Evolutionary conservation across 2,113 vertebrate species (phyloP), one percentile per base, ranked within the genome.

Genomic region (Polyodon spathula): DNA sequence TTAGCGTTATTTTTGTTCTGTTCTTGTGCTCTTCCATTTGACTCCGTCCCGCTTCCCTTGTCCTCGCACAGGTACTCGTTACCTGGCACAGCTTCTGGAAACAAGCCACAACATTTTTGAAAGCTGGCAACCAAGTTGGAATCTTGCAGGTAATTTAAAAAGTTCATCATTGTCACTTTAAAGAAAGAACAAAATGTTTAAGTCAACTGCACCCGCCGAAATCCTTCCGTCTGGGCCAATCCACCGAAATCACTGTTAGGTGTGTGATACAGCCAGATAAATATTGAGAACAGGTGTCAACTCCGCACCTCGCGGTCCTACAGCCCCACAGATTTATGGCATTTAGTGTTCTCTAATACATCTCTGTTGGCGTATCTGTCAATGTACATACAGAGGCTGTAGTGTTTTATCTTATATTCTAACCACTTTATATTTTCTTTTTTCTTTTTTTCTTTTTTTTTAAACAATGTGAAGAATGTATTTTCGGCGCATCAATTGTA

Each of bases 71-170:
- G 9, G 3, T 40, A 44, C 17, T 8, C 4, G 40, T 3, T 4
- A 37, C 38, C 12, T 3, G 60, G 40, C 0, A 62, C 69, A 6
- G 54, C 71, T 7, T 73, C 64, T 6, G 80, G 84, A 60, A 85
- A 83, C 59, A 97, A 85, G 38, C 94, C 94, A 66, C 92, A 97
- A 71, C 64, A 64, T 54, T 87, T 89, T 82, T 97, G 94, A 76
- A 97, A 97, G 40, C 84, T 76, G 56, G 90, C 92, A 62, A 97
- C 92, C 1, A 88, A 84, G 68, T 87, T 86, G 4, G 90, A 80
- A 63, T 86, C 84, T n/a, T 81, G 75, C 48, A 94, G 81, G 60
- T 77, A 76, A 44, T 71, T 58, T 68, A 90, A 54, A 54, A 84
- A n/a, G 52, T 66, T 73, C 56, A 64, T 63, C 75, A 82, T 78